phyloP scores from a whole-genome alignment of 2,888 invertebrate genomes.

The Vanessa cardui region DNA sequence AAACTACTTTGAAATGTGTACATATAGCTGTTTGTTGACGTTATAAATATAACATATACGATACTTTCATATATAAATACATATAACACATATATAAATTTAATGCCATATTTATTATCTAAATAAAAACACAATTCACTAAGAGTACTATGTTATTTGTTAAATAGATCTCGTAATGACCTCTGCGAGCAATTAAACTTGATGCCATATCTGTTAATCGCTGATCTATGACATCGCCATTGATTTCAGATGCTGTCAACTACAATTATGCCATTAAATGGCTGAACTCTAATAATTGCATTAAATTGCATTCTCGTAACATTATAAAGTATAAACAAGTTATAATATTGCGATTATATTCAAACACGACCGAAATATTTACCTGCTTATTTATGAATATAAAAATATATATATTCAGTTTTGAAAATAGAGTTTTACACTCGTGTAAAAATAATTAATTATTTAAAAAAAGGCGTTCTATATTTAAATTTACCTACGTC shows the following conservation, averaged over 20 bases:
- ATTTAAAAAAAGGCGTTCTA: too few relatives aligned
- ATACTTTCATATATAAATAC: too few relatives aligned
- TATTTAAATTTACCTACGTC: too few relatives aligned
- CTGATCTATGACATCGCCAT: constrained; percentile 42
- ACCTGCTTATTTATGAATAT: too few relatives aligned
- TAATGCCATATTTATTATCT: too few relatives aligned
- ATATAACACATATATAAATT: too few relatives aligned
- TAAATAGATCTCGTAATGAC: constrained; percentile 6
- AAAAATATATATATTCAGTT: too few relatives aligned
- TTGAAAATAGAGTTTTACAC: too few relatives aligned
- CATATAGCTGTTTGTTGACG: neutral
- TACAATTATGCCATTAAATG: constrained; percentile 35
- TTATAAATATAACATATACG: neutral
- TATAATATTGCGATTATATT: constrained; percentile 2
- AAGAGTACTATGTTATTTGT: neutral
- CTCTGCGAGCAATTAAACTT: constrained; percentile 23
- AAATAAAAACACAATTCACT: too few relatives aligned
- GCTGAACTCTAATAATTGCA: constrained; percentile 38
- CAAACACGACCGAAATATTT: neutral
- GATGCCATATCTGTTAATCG: constrained; percentile 30
- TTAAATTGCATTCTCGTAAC: constrained; percentile 34
- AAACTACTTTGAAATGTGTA: neutral
- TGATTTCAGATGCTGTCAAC: constrained; percentile 38
- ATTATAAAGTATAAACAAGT: constrained; percentile 11
- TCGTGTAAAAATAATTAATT: too few relatives aligned